Percentiles rank a stretch among this genome's conserved stretches.
Evolutionary conservation across 2,113 vertebrate species (phyloP).

Genomic region (Percopsis transmontana): DNA sequence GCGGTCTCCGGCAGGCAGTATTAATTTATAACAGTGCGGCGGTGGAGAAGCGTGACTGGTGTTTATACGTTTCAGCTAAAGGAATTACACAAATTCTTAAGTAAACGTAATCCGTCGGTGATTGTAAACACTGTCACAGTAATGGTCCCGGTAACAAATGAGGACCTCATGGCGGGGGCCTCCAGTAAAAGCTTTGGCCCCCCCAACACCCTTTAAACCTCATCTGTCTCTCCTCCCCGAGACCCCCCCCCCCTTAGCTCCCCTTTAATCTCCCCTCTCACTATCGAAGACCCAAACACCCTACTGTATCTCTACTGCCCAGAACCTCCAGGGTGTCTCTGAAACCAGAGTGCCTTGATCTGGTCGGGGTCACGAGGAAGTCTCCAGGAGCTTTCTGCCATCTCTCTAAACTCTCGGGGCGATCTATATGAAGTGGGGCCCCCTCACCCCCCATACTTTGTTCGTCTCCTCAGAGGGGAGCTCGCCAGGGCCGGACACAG

Average conservation of each 20-base stretch:
- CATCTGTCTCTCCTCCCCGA: too few relatives aligned
- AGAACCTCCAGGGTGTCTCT: not conserved
- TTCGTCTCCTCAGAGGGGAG: constrained; percentile 24
- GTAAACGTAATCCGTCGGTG: constrained; percentile 72
- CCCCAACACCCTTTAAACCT: not conserved
- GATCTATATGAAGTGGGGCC: constrained; percentile 22
- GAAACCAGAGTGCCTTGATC: not conserved
- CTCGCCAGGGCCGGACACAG: constrained; percentile 20
- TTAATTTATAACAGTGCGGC: constrained; percentile 44
- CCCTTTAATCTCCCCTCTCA: constrained; percentile 15
- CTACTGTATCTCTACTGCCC: not conserved
- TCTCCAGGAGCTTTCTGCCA: constrained; percentile 37
- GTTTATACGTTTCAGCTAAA: constrained; percentile 66
- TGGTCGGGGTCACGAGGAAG: constrained; percentile 34
- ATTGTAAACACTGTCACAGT: constrained; percentile 78
- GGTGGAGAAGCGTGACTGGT: constrained; percentile 46
- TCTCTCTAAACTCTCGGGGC: constrained; percentile 29
- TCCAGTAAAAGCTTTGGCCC: constrained; percentile 50
- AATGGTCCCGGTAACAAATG: constrained; percentile 77
- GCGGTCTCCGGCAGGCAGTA: constrained; percentile 4
- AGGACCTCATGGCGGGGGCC: constrained; percentile 70
- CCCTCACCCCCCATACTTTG: not conserved
- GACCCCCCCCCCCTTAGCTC: constrained; percentile 3
- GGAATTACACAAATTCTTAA: constrained; percentile 71
- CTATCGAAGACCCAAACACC: constrained; percentile 21